Percentiles rank a stretch among this genome's conserved stretches.
phyloP scores from a whole-genome alignment of 2,113 vertebrate species.

The Amazona vittata region DNA sequence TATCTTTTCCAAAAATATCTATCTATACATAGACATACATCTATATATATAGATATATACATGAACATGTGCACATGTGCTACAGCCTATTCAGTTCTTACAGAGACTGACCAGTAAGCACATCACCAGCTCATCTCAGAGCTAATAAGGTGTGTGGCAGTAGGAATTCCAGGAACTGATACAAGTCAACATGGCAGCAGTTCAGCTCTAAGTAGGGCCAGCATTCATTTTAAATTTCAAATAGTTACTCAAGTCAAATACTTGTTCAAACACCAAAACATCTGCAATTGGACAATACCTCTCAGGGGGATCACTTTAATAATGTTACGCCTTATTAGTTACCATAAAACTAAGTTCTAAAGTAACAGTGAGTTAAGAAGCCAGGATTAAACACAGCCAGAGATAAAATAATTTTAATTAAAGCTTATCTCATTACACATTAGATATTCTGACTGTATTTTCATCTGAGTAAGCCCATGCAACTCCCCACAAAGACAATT shows the following conservation, averaged over 20 bases:
- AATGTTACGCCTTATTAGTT: background rate
- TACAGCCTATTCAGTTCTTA: background rate
- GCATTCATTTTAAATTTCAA: background rate
- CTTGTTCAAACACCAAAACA: background rate
- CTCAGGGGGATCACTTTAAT: background rate
- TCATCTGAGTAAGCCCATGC: background rate
- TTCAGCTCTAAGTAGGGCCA: background rate
- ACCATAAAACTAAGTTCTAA: background rate
- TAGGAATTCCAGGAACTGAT: background rate
- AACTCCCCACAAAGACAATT: background rate
- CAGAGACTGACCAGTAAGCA: background rate
- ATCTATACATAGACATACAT: background rate
- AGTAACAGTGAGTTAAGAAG: background rate
- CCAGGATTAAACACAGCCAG: background rate
- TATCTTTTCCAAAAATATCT: background rate
- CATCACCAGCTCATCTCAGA: background rate
- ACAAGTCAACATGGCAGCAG: background rate
- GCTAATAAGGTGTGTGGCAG: background rate
- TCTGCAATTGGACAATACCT: background rate
- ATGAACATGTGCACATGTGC: background rate
- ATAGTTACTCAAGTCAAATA: background rate
- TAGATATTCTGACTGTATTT: conserved; percentile 4
- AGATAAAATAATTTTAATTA: conserved; percentile 44
- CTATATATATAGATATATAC: accelerated
- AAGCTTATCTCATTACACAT: background rate